These are phyloP conservation scores for Drosophila mettleri DNA, from an alignment of 2,888 invertebrate genomes.

Conservation along the genomic window DNA sequence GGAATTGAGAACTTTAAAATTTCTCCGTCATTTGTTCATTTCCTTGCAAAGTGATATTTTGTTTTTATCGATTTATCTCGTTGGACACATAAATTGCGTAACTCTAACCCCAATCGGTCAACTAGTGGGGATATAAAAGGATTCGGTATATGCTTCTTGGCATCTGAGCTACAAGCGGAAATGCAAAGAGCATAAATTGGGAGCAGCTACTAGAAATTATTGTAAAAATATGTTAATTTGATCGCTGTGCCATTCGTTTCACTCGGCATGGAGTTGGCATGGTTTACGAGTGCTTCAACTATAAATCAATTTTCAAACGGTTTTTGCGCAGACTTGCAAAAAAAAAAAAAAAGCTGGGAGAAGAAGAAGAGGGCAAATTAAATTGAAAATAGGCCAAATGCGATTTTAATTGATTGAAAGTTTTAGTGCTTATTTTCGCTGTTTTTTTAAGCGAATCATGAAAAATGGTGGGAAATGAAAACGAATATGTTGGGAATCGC, in stretches of 20 bases:
- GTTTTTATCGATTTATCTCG: neutral
- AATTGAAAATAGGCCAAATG: slow-evolving; percentile 14
- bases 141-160: slow-evolving; percentile 5
- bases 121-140: neutral
- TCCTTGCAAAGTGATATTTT: neutral
- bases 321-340: neutral
- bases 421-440: no score
- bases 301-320: slow-evolving; percentile 58
- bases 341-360: neutral
- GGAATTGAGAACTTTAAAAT: no score
- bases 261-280: neutral
- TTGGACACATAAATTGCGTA: neutral
- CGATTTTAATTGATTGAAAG: slow-evolving; percentile 37
- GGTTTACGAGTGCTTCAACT: neutral
- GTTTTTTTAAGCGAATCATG: no score
- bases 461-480: slow-evolving; percentile 11
- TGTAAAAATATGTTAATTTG: slow-evolving; percentile 51
- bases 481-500: neutral
- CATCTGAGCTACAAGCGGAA: slow-evolving; percentile 25
- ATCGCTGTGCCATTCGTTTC: slow-evolving; percentile 21
- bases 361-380: neutral
- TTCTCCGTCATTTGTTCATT: neutral
- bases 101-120: neutral
- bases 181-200: slow-evolving; percentile 55
- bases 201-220: slow-evolving; percentile 39